Evolutionary conservation across 2,797 vertebrate genomes (phyloP).

Genomic region (Artibeus jamaicensis): DNA sequence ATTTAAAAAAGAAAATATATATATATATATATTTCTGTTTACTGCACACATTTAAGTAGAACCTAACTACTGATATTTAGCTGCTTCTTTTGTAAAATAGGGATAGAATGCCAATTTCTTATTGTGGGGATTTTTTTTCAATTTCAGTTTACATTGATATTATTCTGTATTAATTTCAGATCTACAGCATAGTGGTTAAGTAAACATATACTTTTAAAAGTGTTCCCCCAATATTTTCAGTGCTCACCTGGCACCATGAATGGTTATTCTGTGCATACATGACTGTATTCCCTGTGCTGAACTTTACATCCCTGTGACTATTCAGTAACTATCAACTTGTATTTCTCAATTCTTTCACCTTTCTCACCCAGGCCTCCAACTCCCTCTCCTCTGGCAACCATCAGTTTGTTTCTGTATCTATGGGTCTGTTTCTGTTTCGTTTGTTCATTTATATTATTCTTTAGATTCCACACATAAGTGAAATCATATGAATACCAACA

Average conservation of each 20-base stretch:
- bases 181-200: not conserved
- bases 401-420: too few species aligned
- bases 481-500: not conserved
- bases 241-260: too few species aligned
- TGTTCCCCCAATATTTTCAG: not conserved
- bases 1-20: too few species aligned
- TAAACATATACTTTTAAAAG: not conserved
- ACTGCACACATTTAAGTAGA: not conserved
- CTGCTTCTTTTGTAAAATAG: not conserved
- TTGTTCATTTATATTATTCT: too few species aligned
- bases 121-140: not conserved
- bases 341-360: too few species aligned
- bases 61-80: not conserved
- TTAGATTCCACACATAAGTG: not conserved
- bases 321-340: too few species aligned
- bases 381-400: too few species aligned
- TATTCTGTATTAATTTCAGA: not conserved
- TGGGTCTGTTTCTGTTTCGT: too few species aligned
- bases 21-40: constrained; percentile 45
- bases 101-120: not conserved
- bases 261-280: too few species aligned
- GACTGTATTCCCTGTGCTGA: too few species aligned
- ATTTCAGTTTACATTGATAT: not conserved
- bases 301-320: too few species aligned
- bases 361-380: too few species aligned